Evolutionary conservation across 1,140 invertebrate genomes (phyloP), one percentile per base, ranked within the genome.

Genomic region (Platorchestia sp.): DNA sequence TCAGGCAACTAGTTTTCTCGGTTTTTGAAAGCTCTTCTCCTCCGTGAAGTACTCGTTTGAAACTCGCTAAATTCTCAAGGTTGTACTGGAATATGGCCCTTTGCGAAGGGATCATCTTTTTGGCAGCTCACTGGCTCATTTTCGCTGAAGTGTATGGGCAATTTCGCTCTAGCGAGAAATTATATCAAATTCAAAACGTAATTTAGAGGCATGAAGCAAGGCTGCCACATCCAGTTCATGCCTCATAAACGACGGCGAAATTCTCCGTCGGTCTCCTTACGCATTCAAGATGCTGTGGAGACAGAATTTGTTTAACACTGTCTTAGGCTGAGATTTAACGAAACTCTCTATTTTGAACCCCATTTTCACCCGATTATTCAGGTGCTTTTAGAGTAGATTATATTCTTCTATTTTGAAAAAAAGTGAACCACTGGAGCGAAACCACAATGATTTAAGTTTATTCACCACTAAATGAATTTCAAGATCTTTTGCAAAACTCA

Each of bases 151-250:
- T 89, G 87, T 89, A 89, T 89, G 87, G 87, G 87, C n/a, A 89
- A 89, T 89, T 89, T 41, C 43, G 87, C 36, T 89, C 87, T 5
- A 44, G 41, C 87, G 87, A 36, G 36, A 89, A 75, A 89, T 89
- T 44, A 89, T 89, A 42, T 89, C 87, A 41, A 89, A 89, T 89
- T 89, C 87, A 89, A 89, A 89, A 89, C 43, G n/a, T 27, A 89
- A 89, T 89, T 89, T 44, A 44, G 43, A 89, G 87, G 41, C 87
- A 89, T 10, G 41, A 41, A 14, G n/a, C 87, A 41, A 41, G 27
- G 43, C 41, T 75, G 87, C 87, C 16, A 42, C 41, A 42, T 22
- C 41, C 43, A 89, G 87, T 89, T 89, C 42, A 89, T 44, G n/a
- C 3, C 22, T 89, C 87, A 89, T 43, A 89, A 41, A 89, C 43